A percentile compares a stretch with the other conserved stretches of the same genome.
phyloP scores from a whole-genome alignment of 2,797 vertebrate genomes.

The Arnoldichthys spilopterus region DNA sequence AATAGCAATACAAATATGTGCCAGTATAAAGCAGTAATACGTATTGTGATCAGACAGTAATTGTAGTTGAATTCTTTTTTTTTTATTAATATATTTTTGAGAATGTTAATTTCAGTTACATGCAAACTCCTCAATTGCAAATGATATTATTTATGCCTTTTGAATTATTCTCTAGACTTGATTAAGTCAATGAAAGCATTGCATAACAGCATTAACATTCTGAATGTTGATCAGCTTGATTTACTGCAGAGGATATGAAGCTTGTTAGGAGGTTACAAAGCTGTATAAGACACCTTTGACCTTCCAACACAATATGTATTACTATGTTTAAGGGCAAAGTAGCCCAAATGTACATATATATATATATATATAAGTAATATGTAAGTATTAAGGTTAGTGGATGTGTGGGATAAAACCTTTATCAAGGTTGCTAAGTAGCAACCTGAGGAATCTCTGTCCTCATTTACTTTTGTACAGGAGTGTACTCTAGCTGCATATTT shows the following conservation, averaged over 20 bases:
- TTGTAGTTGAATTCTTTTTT: no score
- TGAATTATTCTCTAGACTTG: not conserved
- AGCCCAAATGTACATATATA: conserved; percentile 39
- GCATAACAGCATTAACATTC: conserved; percentile 12
- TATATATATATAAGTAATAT: no score
- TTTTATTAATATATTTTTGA: not conserved
- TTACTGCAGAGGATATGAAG: not conserved
- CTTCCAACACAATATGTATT: conserved; percentile 18
- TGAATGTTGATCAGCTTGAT: conserved; percentile 15
- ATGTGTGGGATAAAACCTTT: conserved; percentile 44
- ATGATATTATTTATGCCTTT: not conserved
- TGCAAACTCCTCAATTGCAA: not conserved
- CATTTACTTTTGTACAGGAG: conserved; percentile 44
- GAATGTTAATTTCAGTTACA: not conserved
- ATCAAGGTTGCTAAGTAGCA: conserved; percentile 69
- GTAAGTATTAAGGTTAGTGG: no score
- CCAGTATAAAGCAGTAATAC: not conserved
- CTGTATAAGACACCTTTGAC: conserved; percentile 12
- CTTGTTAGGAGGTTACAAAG: not conserved
- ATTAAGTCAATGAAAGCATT: conserved; percentile 19
- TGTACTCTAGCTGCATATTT: conserved; percentile 59
- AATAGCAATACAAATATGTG: no score
- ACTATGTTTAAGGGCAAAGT: conserved; percentile 17
- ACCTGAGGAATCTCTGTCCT: conserved; percentile 58
- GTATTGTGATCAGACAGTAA: not conserved